Base-by-base conservation (phyloP, 1,140 invertebrate species). In the Anoplophora glabripennis region DNA sequence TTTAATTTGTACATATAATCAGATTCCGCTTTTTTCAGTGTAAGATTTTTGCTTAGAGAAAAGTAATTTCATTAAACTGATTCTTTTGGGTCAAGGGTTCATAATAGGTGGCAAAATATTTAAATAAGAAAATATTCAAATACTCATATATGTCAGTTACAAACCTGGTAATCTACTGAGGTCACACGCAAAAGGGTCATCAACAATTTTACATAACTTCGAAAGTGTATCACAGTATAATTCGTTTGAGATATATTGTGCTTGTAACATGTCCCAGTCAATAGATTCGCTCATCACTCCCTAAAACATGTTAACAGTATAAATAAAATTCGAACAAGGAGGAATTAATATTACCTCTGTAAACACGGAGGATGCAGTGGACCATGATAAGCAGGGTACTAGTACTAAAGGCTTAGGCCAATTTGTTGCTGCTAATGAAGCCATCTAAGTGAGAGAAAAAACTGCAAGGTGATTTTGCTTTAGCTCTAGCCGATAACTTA, bases 301-400 rank as follows among this genome's bases (percentile, higher is more conserved):
- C 88, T 94, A 75, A 4, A 75, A 61, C 12, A 48, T 38, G 18
- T 35, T 28, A 61, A 35, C 5, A 12, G n/a, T 46, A 21, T 15
- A 49, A 46, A 44, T 36, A 11, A 47, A 49, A 56, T 41, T 21
- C 15, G 17, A 17, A n/a, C 10, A 46, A 47, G 7, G 7, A 49
- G 40, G 44, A 47, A 41, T 17, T 34, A n/a, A 21, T 49, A 18
- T 61, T 82, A 93, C 92, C 81, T 91, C 85, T 59, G 96, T 96
- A 76, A 98, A 99, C 49, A 97, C 95, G 52, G 88, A 86, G 5
- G 95, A 95, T 41, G 96, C 96, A 17, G 95, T 97, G 1, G 93
- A 94, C 94, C 96, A 98, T 0, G 96, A 97, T 8, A 99, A 80
- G 75, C 95, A 98, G 40, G 97, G 96, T 15, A 98, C 87, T 46